A percentile compares a stretch with the other conserved stretches of the same genome.
These are phyloP conservation scores for Harpalus rufipes DNA, from an alignment of 2,888 invertebrate genomes.

Conservation along the genomic window DNA sequence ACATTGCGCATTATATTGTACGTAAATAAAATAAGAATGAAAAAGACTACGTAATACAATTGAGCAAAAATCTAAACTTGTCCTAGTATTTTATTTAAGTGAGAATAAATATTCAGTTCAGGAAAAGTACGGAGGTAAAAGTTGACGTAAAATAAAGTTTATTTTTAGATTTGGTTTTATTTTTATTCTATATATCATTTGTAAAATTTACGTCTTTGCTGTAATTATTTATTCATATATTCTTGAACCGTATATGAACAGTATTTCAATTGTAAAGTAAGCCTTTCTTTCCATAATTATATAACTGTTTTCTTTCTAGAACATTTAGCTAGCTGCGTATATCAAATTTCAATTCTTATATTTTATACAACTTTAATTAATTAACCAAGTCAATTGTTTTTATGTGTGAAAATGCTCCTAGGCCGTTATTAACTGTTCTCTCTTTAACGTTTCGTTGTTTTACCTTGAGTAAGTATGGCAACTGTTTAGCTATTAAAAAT, in stretches of 20 bases:
- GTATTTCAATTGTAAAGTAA: constrained; percentile 1
- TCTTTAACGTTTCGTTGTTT: background rate
- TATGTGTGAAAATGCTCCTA: background rate
- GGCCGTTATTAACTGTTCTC: constrained; percentile 1
- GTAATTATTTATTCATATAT: background rate
- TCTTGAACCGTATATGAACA: background rate
- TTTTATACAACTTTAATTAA: background rate
- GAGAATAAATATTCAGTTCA: no score
- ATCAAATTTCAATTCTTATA: background rate
- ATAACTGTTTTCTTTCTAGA: background rate
- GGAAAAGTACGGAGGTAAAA: no score
- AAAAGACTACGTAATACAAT: no score
- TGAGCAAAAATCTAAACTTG: no score
- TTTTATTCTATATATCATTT: no score
- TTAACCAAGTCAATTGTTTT: background rate
- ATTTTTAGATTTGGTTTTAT: no score
- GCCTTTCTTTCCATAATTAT: background rate
- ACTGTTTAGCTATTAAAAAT: background rate
- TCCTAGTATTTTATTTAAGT: no score
- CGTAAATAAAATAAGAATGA: no score
- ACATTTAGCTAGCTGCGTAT: background rate
- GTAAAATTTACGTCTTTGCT: background rate
- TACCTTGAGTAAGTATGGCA: constrained; percentile 1
- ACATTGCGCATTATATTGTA: no score
- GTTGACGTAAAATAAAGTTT: no score